Percentiles rank a stretch among this genome's conserved stretches.
These are phyloP conservation scores for Dermochelys coriacea DNA, from an alignment of 2,797 vertebrate genomes.

Conservation along the genomic window DNA sequence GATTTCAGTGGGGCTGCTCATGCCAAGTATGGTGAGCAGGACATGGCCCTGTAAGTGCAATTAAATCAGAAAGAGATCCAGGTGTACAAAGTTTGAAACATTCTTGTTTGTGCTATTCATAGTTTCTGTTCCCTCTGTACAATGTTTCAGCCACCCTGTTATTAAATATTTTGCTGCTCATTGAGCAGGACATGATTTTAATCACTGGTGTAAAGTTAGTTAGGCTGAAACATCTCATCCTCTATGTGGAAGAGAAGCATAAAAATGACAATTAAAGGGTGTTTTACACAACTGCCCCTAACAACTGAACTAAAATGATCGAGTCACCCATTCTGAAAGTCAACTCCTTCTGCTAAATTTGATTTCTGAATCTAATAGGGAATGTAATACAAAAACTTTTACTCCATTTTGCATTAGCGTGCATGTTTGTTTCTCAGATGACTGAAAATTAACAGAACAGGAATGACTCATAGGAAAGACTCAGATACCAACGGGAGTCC, in stretches of 20 bases:
- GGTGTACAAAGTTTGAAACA: background rate
- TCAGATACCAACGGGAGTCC: background rate
- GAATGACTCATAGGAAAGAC: conserved; percentile 34
- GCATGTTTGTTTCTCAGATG: background rate
- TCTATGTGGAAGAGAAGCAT: background rate
- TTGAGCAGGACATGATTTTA: conserved; percentile 5
- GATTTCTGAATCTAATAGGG: background rate
- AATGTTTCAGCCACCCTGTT: conserved; percentile 13
- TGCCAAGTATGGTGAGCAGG: background rate
- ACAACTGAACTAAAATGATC: background rate
- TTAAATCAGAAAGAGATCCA: background rate
- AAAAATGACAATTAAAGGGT: background rate
- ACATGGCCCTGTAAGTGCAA: background rate
- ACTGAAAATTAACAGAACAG: accelerated
- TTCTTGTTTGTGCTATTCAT: background rate
- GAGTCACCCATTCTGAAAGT: background rate
- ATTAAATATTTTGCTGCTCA: conserved; percentile 16
- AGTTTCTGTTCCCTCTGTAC: background rate
- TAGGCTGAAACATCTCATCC: conserved; percentile 9
- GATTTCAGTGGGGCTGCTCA: background rate
- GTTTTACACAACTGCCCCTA: background rate
- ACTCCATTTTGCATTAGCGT: background rate
- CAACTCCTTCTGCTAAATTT: background rate
- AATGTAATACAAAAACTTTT: background rate
- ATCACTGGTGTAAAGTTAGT: background rate